Percentiles rank a stretch among this genome's conserved stretches.
These are phyloP conservation scores for Sylvietta virens DNA, from an alignment of 2,113 vertebrate species.

Conservation along the genomic window DNA sequence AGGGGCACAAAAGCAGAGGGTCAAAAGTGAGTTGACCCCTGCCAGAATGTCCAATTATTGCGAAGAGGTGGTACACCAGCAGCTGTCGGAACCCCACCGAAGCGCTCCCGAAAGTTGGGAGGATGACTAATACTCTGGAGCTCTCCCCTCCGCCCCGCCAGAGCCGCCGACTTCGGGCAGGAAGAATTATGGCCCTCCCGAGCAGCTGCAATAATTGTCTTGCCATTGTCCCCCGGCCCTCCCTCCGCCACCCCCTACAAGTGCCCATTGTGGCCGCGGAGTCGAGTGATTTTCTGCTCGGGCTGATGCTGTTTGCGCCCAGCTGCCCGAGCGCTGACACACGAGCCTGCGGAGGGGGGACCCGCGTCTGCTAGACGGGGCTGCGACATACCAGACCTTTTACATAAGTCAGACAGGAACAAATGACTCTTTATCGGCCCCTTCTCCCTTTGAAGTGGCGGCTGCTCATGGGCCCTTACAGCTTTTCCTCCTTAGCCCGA, in stretches of 20 bases:
- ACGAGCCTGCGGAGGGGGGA: slow-evolving; percentile 51
- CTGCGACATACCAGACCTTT: slow-evolving; percentile 79
- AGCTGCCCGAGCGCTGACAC: slow-evolving; percentile 85
- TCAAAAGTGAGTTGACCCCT: slow-evolving; percentile 84
- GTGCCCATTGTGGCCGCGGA: slow-evolving; percentile 74
- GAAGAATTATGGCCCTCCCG: slow-evolving; percentile 73
- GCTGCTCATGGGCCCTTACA: slow-evolving; percentile 69
- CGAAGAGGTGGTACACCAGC: slow-evolving; percentile 66
- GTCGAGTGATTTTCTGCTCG: slow-evolving; percentile 78
- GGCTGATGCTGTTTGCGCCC: slow-evolving; percentile 76
- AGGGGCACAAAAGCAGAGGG: slow-evolving; percentile 70
- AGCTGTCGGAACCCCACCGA: slow-evolving; percentile 81
- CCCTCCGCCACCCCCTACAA: slow-evolving; percentile 79
- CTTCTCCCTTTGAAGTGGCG: slow-evolving; percentile 79
- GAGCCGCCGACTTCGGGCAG: slow-evolving; percentile 55
- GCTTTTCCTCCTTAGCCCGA: slow-evolving; percentile 76
- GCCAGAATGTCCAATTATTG: slow-evolving; percentile 82
- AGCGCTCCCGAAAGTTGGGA: slow-evolving; percentile 64
- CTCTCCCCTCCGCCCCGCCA: slow-evolving; percentile 47
- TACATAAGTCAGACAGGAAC: slow-evolving; percentile 86
- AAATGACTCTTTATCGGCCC: slow-evolving; percentile 82
- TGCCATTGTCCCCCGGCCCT: slow-evolving; percentile 74
- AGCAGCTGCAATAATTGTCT: slow-evolving; percentile 87
- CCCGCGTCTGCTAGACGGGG: slow-evolving; percentile 73
- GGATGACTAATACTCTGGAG: slow-evolving; percentile 75